phyloP scores from a whole-genome alignment of 2,113 vertebrate species.

The Aleadryas rufinucha region DNA sequence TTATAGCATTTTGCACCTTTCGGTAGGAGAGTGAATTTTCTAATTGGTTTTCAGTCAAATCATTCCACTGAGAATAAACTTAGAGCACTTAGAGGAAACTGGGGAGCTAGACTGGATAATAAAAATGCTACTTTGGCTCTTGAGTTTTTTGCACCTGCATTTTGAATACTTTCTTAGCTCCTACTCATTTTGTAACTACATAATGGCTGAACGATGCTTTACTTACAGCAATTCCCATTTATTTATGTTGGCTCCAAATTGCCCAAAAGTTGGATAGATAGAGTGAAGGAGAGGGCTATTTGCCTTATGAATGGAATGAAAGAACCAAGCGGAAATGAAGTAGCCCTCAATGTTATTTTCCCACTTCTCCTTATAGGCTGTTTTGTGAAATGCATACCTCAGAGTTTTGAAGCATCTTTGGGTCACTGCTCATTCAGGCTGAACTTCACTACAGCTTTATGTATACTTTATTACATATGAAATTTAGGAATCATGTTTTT shows the following conservation, averaged over 20 bases:
- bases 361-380: not conserved
- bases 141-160: not conserved
- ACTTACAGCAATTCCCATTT: not conserved
- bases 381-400: not conserved
- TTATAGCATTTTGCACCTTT: not conserved
- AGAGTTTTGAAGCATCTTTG: not conserved
- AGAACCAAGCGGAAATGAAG: constrained; percentile 1
- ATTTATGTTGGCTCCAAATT: constrained; percentile 4
- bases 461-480: not conserved
- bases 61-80: not conserved
- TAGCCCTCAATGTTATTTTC: not conserved
- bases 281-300: not conserved
- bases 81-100: not conserved
- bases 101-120: not conserved
- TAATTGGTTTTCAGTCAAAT: constrained; percentile 61
- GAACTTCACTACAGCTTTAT: not conserved
- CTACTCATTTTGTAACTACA: not conserved
- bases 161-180: not conserved
- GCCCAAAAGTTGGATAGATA: not conserved
- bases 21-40: not conserved
- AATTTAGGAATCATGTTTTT: not conserved
- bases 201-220: not conserved
- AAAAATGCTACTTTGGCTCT: constrained; percentile 5
- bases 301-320: constrained; percentile 6
- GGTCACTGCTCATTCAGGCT: not conserved